These are phyloP conservation scores for Steinernema hermaphroditum DNA, from an alignment of 2,888 invertebrate genomes.

Conservation along the genomic window DNA sequence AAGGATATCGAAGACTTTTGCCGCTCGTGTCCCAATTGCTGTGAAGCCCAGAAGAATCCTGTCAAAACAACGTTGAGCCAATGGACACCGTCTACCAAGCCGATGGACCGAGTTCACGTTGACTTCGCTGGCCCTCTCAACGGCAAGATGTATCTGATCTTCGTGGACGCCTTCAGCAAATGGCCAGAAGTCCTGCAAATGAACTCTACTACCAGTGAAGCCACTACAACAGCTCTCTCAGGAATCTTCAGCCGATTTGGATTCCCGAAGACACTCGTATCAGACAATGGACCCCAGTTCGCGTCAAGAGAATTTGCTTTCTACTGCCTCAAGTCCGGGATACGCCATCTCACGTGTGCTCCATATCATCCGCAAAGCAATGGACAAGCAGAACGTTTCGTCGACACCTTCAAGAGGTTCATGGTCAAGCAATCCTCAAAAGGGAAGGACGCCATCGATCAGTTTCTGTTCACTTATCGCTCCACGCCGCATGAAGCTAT, in stretches of 20 bases:
- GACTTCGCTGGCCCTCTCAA: slow-evolving; percentile 67
- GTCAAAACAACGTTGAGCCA: slow-evolving; percentile 35
- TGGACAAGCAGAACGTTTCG: slow-evolving; percentile 50
- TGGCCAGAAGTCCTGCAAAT: slow-evolving; percentile 66
- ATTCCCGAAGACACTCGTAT: slow-evolving; percentile 40
- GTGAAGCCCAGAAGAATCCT: slow-evolving; percentile 19
- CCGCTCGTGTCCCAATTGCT: slow-evolving; percentile 48
- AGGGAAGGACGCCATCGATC: neutral
- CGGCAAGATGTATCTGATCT: slow-evolving; percentile 61
- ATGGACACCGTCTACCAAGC: slow-evolving; percentile 42
- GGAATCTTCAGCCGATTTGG: slow-evolving; percentile 40
- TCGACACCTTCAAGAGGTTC: slow-evolving; percentile 39
- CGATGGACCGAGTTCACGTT: slow-evolving; percentile 67
- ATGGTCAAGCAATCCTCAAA: neutral
- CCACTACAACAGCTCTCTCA: slow-evolving; percentile 35
- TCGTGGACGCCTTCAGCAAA: slow-evolving; percentile 68
- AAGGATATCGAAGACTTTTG: slow-evolving; percentile 39
- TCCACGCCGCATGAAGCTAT: neutral
- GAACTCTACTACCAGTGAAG: slow-evolving; percentile 26
- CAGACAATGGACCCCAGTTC: slow-evolving; percentile 50
- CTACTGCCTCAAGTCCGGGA: slow-evolving; percentile 35
- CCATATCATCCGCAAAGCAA: slow-evolving; percentile 48
- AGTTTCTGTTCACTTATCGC: neutral
- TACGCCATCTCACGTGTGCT: slow-evolving; percentile 38
- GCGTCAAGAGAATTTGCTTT: slow-evolving; percentile 36